These are phyloP conservation scores for Formicarius rufipectus DNA, from an alignment of 2,113 vertebrate genomes.

Conservation along the genomic window DNA sequence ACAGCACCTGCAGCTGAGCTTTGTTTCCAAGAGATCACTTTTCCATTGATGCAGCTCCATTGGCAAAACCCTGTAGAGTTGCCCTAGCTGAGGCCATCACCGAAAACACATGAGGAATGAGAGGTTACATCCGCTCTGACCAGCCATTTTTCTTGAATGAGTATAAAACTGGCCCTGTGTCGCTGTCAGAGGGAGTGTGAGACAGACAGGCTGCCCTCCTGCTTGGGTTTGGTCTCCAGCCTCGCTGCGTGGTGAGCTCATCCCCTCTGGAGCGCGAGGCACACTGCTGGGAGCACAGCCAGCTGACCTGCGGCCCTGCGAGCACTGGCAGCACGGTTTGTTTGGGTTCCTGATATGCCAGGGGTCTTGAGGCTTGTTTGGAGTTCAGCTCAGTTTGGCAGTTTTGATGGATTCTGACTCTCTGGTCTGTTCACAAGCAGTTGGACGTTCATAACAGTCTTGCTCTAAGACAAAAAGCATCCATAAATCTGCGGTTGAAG, in stretches of 20 bases:
- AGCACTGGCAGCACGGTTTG: not conserved
- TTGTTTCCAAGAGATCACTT: not conserved
- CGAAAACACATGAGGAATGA: not conserved
- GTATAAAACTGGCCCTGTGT: not conserved
- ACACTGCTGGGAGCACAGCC: conserved; percentile 26
- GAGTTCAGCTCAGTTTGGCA: not conserved
- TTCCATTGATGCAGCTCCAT: accelerated
- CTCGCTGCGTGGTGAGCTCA: not conserved
- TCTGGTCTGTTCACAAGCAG: not conserved
- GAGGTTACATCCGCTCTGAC: not conserved
- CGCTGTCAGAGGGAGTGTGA: not conserved
- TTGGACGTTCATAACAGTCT: not conserved
- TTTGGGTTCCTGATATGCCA: conserved; percentile 50
- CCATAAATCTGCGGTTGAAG: conserved; percentile 26
- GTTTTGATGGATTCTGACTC: conserved; percentile 22
- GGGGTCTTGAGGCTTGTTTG: conserved; percentile 33
- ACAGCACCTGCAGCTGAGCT: not conserved
- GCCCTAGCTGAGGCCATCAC: not conserved
- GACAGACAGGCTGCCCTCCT: not conserved
- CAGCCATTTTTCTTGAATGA: not conserved
- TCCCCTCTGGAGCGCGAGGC: not conserved
- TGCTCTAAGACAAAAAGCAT: conserved; percentile 11
- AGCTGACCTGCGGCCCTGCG: not conserved
- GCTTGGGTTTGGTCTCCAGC: not conserved
- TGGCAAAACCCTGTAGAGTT: accelerated